Conservation (phyloP, 2,888 invertebrate genomes). For the Apamea anceps region DNA sequence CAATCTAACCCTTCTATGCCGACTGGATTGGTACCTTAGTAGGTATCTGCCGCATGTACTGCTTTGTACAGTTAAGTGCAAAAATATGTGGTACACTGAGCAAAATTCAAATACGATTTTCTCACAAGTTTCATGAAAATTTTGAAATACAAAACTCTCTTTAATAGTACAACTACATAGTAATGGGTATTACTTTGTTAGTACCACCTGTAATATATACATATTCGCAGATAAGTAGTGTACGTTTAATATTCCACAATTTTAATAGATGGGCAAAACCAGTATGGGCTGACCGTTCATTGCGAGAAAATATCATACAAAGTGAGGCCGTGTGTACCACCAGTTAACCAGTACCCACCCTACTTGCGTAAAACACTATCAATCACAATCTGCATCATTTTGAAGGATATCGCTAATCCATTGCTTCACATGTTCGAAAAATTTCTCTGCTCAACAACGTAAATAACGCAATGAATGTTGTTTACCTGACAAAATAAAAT, state of each 20-base stretch:
- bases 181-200: neutral
- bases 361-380: neutral
- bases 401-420: too few species aligned
- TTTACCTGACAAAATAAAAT: neutral
- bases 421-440: too few species aligned
- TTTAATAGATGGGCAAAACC: too few species aligned
- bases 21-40: conserved; percentile 49
- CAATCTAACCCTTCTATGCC: conserved; percentile 67
- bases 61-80: conserved; percentile 6
- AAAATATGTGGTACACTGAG: neutral
- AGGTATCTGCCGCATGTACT: conserved; percentile 1
- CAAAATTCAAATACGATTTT: too few species aligned
- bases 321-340: too few species aligned
- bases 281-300: too few species aligned
- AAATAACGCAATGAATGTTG: neutral
- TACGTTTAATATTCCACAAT: too few species aligned
- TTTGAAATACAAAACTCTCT: neutral
- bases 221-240: neutral
- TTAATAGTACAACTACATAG: neutral
- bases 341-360: too few species aligned
- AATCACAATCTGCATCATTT: neutral
- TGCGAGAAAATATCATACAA: too few species aligned
- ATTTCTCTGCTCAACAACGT: neutral
- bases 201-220: neutral
- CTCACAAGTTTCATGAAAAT: neutral